phyloP scores from a whole-genome alignment of 2,888 invertebrate species.

The Plagodis pulveraria region DNA sequence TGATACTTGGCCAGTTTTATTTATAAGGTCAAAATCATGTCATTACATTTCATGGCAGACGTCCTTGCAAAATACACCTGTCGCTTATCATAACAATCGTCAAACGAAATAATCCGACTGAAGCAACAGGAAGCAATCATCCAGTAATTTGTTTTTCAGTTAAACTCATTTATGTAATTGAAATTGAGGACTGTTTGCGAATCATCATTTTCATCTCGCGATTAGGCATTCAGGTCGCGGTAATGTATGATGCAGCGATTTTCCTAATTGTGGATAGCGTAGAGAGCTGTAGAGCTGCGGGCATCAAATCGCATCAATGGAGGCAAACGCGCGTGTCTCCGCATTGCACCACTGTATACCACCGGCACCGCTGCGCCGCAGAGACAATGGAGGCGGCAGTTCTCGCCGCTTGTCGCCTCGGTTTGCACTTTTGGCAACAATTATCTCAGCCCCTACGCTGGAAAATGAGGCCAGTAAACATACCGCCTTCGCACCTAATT shows the following conservation, averaged over 20 bases:
- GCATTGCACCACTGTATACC: conserved; percentile 64
- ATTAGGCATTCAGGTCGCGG: conserved; percentile 75
- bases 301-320: conserved; percentile 66
- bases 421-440: conserved; percentile 66
- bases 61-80: conserved; percentile 62
- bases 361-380: conserved; percentile 22
- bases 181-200: conserved; percentile 64
- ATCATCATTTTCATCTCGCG: conserved; percentile 74
- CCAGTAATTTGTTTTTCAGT: conserved; percentile 61
- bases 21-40: conserved; percentile 8
- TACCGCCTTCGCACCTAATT: conserved; percentile 50
- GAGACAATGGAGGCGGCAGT: conserved; percentile 64
- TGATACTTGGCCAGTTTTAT: conserved; percentile 10
- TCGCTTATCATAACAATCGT: conserved; percentile 56
- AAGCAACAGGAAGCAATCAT: conserved; percentile 78
- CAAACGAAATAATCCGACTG: conserved; percentile 60
- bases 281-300: conserved; percentile 40
- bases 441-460: conserved; percentile 61
- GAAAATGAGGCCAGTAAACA: conserved; percentile 60
- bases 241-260: conserved; percentile 62
- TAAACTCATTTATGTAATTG: conserved; percentile 74
- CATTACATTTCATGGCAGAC: conserved; percentile 28
- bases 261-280: conserved; percentile 60
- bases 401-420: conserved; percentile 64
- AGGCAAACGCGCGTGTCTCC: conserved; percentile 79